phyloP scores from a whole-genome alignment of 1,140 invertebrate genomes.

The Leptestheria dahalacensis region DNA sequence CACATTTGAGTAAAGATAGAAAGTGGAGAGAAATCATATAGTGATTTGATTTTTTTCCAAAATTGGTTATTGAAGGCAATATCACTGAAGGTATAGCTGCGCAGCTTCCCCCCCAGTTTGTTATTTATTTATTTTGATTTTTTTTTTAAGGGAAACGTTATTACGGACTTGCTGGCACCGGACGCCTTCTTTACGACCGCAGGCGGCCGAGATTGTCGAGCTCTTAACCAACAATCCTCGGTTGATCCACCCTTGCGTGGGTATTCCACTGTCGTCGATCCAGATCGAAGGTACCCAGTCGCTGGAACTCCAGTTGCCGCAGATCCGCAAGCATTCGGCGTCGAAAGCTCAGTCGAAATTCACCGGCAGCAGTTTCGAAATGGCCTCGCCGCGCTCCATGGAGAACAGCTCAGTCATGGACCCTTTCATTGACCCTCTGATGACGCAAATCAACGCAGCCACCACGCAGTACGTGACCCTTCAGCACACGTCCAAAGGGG shows the following conservation, averaged over 20 bases:
- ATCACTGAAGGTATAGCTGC: no score
- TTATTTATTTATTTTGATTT: no score
- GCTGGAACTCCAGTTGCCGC: slow-evolving; percentile 34
- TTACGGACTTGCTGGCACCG: slow-evolving; percentile 60
- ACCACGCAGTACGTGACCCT: slow-evolving; percentile 15
- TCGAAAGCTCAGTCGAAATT: background rate
- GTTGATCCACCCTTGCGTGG: slow-evolving; percentile 60
- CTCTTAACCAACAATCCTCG: slow-evolving; percentile 56
- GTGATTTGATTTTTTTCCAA: no score
- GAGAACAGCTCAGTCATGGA: background rate
- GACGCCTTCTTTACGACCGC: slow-evolving; percentile 49
- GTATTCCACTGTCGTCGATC: slow-evolving; percentile 54
- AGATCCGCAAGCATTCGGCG: slow-evolving; percentile 10
- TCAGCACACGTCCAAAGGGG: slow-evolving; percentile 15
- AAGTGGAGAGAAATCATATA: no score
- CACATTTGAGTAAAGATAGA: no score
- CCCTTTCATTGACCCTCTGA: background rate
- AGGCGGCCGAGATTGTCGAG: slow-evolving; percentile 59
- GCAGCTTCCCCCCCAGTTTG: no score
- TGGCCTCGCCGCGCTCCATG: background rate
- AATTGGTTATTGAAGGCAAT: no score
- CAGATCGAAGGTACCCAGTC: slow-evolving; percentile 44
- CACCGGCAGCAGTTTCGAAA: slow-evolving; percentile 1
- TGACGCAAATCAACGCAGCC: background rate
- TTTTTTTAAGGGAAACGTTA: slow-evolving; percentile 44